Conservation (phyloP, 1,140 invertebrate genomes). For the Drosophila lacertosa region DNA sequence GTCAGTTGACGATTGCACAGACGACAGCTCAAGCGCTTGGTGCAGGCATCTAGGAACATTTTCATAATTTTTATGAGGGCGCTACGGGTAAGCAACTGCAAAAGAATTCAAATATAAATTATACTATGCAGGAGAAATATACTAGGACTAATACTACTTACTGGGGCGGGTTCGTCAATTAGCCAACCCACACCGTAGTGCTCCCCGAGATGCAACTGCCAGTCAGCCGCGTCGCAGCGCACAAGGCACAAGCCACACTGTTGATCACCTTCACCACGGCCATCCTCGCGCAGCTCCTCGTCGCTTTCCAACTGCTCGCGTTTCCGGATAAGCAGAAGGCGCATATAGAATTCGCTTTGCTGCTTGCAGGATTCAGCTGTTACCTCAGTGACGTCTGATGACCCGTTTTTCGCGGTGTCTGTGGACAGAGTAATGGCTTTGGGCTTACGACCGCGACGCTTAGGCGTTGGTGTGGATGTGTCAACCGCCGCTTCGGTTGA, state of each 20-base stretch:
- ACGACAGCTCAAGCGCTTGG: constrained; percentile 52
- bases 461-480: constrained; percentile 1
- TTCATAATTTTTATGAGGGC: constrained; percentile 44
- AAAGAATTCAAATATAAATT: neutral
- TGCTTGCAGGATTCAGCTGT: neutral
- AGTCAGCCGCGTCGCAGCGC: constrained; percentile 31
- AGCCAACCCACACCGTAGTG: constrained; percentile 78
- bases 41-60: constrained; percentile 23
- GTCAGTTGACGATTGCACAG: constrained; percentile 54
- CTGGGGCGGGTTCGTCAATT: constrained; percentile 19
- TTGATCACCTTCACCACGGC: constrained; percentile 29
- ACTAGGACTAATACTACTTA: constrained; percentile 12
- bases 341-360: constrained; percentile 38
- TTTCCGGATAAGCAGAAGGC: constrained; percentile 61
- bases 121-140: neutral
- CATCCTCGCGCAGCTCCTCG: constrained; percentile 48
- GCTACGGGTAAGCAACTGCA: constrained; percentile 28
- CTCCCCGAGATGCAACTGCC: constrained; percentile 48
- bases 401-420: too few species aligned
- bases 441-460: constrained; percentile 16
- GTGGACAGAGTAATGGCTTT: neutral
- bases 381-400: neutral
- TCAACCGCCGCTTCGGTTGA: neutral
- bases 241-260: constrained; percentile 72
- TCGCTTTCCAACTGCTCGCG: constrained; percentile 60